phyloP scores from a whole-genome alignment of 1,140 invertebrate genomes.

The Aphidius ervi region DNA sequence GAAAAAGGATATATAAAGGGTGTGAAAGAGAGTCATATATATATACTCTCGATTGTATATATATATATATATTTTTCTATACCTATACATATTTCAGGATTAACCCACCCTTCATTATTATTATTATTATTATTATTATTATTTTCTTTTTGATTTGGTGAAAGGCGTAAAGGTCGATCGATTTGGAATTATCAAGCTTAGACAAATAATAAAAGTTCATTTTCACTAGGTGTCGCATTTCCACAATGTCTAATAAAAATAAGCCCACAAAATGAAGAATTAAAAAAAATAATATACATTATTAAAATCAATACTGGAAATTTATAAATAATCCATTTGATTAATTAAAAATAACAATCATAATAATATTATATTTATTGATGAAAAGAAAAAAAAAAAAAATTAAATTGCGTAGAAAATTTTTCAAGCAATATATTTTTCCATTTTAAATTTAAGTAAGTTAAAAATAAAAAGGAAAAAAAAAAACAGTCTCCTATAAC shows the following conservation, averaged over 20 bases:
- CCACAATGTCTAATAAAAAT: too few relatives aligned
- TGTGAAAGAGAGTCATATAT: too few relatives aligned
- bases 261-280: constrained; percentile 2
- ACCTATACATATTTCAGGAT: constrained; percentile 26
- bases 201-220: constrained; percentile 34
- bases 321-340: too few relatives aligned
- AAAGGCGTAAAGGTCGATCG: constrained; percentile 22
- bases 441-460: not conserved
- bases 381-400: not conserved
- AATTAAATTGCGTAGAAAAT: not conserved
- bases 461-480: constrained; percentile 1
- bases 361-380: not conserved
- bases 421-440: not conserved
- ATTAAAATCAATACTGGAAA: not conserved
- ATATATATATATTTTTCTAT: too few relatives aligned
- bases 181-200: constrained; percentile 29
- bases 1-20: not conserved
- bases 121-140: not conserved
- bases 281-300: constrained; percentile 5
- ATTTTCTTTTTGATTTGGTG: not conserved
- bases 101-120: constrained; percentile 26
- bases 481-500: constrained; percentile 4
- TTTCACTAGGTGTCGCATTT: not conserved
- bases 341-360: not conserved
- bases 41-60: too few relatives aligned